These are phyloP conservation scores for Plodia interpunctella DNA, from an alignment of 1,140 invertebrate species.

Conservation along the genomic window DNA sequence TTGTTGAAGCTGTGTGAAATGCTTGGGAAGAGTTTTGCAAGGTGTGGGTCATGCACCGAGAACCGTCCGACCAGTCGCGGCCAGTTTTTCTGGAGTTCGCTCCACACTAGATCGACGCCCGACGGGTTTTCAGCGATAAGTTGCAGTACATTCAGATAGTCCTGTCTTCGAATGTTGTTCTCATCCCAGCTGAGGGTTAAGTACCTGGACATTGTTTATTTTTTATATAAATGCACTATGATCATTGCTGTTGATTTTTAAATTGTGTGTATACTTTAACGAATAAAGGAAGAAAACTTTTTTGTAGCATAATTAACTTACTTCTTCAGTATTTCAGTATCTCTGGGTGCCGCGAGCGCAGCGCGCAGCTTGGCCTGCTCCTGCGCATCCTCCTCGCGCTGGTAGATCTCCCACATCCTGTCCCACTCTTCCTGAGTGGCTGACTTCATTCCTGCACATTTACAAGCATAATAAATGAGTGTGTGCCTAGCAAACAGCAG, in stretches of 20 bases:
- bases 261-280: no score
- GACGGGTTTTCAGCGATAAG: constrained; percentile 85
- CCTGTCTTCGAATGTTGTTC: constrained; percentile 86
- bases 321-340: constrained; percentile 82
- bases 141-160: constrained; percentile 86
- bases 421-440: constrained; percentile 82
- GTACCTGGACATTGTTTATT: no score
- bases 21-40: constrained; percentile 84
- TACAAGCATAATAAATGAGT: no score
- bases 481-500: no score
- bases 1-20: constrained; percentile 84
- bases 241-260: no score
- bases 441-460: constrained; percentile 47
- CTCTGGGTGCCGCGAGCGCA: constrained; percentile 82
- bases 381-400: constrained; percentile 85
- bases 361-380: constrained; percentile 85
- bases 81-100: constrained; percentile 88
- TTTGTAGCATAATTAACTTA: constrained; percentile 72
- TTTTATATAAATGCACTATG: no score
- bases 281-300: background rate
- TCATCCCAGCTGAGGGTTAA: constrained; percentile 85
- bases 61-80: constrained; percentile 84
- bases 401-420: constrained; percentile 84
- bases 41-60: constrained; percentile 87
- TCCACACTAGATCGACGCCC: constrained; percentile 87